Percentiles rank a stretch among this genome's conserved stretches.
Conservation (phyloP, 2,113 vertebrate species). For the Poeciliopsis retropinna region DNA sequence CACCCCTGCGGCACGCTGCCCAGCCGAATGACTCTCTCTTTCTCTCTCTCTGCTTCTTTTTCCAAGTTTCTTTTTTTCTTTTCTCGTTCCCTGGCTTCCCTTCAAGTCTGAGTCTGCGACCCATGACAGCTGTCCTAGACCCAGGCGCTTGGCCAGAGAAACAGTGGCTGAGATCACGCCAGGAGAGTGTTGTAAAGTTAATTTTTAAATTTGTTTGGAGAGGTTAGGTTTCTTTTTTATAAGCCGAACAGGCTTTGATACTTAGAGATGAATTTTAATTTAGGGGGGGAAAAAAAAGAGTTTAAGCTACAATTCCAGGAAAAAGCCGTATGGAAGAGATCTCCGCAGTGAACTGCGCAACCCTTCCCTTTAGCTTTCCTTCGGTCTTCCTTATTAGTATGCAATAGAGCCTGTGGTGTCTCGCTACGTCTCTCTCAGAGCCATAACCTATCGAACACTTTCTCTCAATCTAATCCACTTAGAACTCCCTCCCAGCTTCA, state of each 20-base stretch:
- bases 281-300: background rate
- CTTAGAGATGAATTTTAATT: constrained; percentile 32
- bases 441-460: constrained; percentile 85
- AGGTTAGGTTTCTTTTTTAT: constrained; percentile 1
- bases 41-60: constrained; percentile 51
- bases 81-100: constrained; percentile 54
- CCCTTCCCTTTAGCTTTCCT: constrained; percentile 63
- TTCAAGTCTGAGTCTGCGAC: constrained; percentile 59
- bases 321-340: constrained; percentile 60
- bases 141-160: constrained; percentile 66
- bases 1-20: constrained; percentile 65
- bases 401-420: constrained; percentile 77
- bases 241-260: constrained; percentile 25
- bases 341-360: constrained; percentile 68
- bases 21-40: constrained; percentile 57
- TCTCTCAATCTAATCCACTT: constrained; percentile 85
- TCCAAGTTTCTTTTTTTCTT: constrained; percentile 54
- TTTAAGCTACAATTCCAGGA: constrained; percentile 44
- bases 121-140: constrained; percentile 73
- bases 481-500: constrained; percentile 80
- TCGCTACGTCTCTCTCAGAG: constrained; percentile 76
- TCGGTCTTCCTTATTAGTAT: constrained; percentile 77
- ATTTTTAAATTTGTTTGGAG: background rate
- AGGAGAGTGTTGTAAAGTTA: constrained; percentile 58
- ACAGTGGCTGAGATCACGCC: constrained; percentile 65